phyloP scores from a whole-genome alignment of 1,140 invertebrate genomes.

The Chrysopa pallens region DNA sequence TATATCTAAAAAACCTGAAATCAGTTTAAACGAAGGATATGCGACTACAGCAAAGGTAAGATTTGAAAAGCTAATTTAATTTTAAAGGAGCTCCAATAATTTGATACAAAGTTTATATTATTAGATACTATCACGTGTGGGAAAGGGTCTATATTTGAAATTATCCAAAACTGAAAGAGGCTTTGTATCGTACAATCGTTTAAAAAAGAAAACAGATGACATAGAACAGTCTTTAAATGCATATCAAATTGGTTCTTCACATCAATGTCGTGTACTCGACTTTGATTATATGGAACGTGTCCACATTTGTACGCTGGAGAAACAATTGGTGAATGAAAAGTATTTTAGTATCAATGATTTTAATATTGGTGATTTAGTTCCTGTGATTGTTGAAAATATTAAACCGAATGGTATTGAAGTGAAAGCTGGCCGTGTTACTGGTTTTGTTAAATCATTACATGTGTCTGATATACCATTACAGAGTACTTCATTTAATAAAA shows the following conservation, averaged over 20 bases:
- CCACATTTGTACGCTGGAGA: slow-evolving; percentile 37
- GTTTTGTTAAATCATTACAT: slow-evolving; percentile 19
- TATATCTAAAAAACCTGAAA: slow-evolving; percentile 4
- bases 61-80: neutral
- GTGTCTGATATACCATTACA: slow-evolving; percentile 12
- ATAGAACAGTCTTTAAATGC: slow-evolving; percentile 21
- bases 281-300: slow-evolving; percentile 34
- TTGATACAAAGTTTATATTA: neutral
- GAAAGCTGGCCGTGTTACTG: slow-evolving; percentile 17
- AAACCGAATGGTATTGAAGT: slow-evolving; percentile 22
- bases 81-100: neutral
- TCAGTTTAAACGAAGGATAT: slow-evolving; percentile 5
- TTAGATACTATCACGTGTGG: slow-evolving; percentile 23
- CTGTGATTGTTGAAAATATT: slow-evolving; percentile 23
- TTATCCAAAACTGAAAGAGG: slow-evolving; percentile 29
- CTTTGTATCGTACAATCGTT: slow-evolving; percentile 28
- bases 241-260: slow-evolving; percentile 28
- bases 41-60: slow-evolving; percentile 23
- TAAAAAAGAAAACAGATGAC: slow-evolving; percentile 13
- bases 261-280: slow-evolving; percentile 34
- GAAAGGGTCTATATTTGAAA: slow-evolving; percentile 31
- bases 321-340: slow-evolving; percentile 28
- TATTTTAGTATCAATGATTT: slow-evolving; percentile 28
- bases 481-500: slow-evolving; percentile 14
- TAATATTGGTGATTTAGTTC: slow-evolving; percentile 27